Percentiles rank a stretch among this genome's conserved stretches.
phyloP scores from a whole-genome alignment of 2,797 vertebrate species.

The Leuciscus waleckii region DNA sequence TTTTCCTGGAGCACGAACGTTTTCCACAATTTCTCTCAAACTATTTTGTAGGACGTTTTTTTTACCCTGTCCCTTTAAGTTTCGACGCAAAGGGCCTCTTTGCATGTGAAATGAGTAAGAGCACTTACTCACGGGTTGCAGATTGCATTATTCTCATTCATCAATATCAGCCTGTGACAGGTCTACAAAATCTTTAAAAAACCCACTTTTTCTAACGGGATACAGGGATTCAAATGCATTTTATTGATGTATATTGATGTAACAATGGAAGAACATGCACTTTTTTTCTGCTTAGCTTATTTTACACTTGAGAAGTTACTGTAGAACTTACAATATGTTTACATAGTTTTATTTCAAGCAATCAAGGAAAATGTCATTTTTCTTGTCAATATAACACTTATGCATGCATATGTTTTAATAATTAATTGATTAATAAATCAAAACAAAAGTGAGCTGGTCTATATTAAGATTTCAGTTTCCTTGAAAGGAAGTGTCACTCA shows the following conservation, averaged over 20 bases:
- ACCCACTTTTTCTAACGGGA: neutral
- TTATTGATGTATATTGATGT: neutral
- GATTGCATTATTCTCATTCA: constrained; percentile 6
- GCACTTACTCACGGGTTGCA: neutral
- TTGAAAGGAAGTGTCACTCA: constrained; percentile 68
- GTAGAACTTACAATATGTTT: neutral
- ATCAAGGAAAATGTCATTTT: neutral
- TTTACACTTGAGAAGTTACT: neutral
- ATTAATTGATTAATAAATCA: neutral
- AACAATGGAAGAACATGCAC: neutral
- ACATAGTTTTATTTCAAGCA: neutral
- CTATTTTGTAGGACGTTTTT: neutral
- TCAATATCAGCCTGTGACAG: constrained; percentile 5
- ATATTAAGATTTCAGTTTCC: neutral
- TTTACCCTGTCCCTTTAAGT: neutral
- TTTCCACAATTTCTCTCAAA: neutral
- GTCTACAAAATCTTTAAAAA: constrained; percentile 11
- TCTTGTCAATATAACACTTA: neutral
- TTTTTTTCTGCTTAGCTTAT: neutral
- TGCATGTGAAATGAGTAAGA: constrained; percentile 10
- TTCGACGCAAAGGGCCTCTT: neutral
- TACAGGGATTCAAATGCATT: neutral
- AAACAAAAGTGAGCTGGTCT: neutral
- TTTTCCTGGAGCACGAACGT: too few relatives aligned
- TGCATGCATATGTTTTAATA: neutral